phyloP scores from a whole-genome alignment of 2,797 vertebrate species.

The Sarcoramphus papa region DNA sequence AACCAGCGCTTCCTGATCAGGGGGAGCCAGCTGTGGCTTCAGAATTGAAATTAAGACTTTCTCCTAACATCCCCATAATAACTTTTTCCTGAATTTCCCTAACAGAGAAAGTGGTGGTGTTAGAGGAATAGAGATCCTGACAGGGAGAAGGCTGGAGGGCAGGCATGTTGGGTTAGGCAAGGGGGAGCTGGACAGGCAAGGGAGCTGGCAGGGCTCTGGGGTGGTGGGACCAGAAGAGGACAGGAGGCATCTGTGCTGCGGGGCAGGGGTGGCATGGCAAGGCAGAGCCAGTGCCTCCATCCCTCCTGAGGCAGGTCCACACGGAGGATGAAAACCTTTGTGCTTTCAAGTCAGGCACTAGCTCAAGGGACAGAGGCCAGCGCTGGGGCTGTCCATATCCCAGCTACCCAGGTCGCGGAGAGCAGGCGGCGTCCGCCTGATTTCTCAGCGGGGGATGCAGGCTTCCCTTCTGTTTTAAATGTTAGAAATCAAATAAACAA shows the following conservation, averaged over 20 bases:
- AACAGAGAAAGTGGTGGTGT: neutral
- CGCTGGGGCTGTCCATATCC: neutral
- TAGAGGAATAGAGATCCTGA: neutral
- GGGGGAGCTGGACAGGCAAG: neutral
- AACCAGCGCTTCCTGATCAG: neutral
- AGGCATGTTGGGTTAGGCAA: neutral
- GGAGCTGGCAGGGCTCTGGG: neutral
- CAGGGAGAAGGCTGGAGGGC: neutral
- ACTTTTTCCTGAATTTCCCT: neutral
- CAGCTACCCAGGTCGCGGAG: neutral
- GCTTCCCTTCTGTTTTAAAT: neutral
- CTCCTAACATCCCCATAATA: neutral
- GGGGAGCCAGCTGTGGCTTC: neutral
- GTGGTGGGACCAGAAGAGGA: neutral
- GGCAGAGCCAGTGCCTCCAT: neutral
- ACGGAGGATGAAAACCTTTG: neutral
- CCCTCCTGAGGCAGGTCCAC: neutral
- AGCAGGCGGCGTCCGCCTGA: accelerated
- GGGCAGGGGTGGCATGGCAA: neutral
- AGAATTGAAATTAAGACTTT: neutral
- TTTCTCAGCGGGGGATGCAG: neutral
- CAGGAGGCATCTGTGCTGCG: neutral
- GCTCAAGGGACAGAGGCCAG: neutral
- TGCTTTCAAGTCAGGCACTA: neutral
- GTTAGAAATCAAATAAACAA: neutral